Percentiles rank a stretch among this genome's conserved stretches.
phyloP scores from a whole-genome alignment of 2,113 vertebrate genomes.

The Cervus canadensis region DNA sequence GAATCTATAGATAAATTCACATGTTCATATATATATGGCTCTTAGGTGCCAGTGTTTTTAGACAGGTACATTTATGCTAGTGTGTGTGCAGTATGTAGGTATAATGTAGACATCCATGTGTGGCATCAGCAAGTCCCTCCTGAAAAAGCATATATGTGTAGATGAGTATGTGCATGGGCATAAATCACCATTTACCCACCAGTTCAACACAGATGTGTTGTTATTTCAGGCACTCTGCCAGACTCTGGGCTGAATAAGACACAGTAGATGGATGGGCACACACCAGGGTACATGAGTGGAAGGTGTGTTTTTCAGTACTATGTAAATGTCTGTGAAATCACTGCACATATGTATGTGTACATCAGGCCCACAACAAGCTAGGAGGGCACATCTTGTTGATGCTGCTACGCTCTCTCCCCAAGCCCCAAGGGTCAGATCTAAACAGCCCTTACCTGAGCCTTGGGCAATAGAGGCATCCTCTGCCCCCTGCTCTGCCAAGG shows the following conservation, averaged over 20 bases:
- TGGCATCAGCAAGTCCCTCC: background rate
- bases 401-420: background rate
- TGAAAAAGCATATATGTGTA: background rate
- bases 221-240: background rate
- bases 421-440: background rate
- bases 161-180: background rate
- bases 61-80: background rate
- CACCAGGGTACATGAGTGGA: background rate
- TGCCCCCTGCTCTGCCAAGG: background rate
- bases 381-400: background rate
- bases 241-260: background rate
- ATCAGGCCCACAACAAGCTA: background rate
- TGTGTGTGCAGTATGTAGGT: background rate
- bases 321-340: background rate
- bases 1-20: background rate
- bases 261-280: background rate
- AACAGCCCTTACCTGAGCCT: background rate
- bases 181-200: background rate
- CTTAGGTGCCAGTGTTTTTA: background rate
- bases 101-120: background rate
- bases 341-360: no score
- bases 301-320: background rate
- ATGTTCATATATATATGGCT: background rate
- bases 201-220: background rate
- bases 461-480: background rate